Base-by-base conservation (phyloP, 2,797 vertebrate species). In the Phrynocephalus guinanensis region DNA sequence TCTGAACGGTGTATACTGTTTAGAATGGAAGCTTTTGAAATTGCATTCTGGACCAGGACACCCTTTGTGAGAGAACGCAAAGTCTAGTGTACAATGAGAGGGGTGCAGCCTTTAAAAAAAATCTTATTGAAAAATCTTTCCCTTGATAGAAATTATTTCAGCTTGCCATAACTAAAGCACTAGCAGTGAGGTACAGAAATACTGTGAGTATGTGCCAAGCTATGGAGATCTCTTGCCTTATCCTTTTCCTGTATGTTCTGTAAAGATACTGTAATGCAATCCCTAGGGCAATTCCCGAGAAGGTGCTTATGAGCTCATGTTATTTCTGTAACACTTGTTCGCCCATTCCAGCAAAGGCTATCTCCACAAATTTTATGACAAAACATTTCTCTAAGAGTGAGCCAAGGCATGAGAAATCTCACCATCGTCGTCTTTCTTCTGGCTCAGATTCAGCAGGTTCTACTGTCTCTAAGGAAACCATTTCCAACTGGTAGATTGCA, bases 391-490 rank as follows among this genome's bases (percentile, higher is more conserved):
- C 66, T 82, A 89, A 50, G 79, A 89, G 33, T 20, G 38, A 86
- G 73, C 88, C 84, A 89, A 86, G 84, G 68, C 33, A 72, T 70
- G 66, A 86, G 70, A 89, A 83, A 89, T 75, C 79, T 70, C 70
- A 75, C 20, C 87, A 70, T 77, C 44, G 50, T 38, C 77, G 77
- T 70, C 22, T 89, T 81, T 33, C 33, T 82, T 78, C 79, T 82
- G 84, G 88, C 73, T 86, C 28, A 66, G 79, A 84, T 63, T 88
- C 77, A 84, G 77, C 83, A 84, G 83, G 73, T 86, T 86, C 60
- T 70, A 63, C 79, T 86, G 79, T 89, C 83, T 88, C 85, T 84
- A 87, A 90, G 82, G 72, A 82, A 90, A 87, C 89, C 77, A 80
- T 82, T 84, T 87, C 82, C 72, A 90, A 85, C 73, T 63, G 77